Evolutionary conservation across 2,888 invertebrate genomes (phyloP), one percentile per base, ranked within the genome.

Genomic region (Stomorhina lunata): DNA sequence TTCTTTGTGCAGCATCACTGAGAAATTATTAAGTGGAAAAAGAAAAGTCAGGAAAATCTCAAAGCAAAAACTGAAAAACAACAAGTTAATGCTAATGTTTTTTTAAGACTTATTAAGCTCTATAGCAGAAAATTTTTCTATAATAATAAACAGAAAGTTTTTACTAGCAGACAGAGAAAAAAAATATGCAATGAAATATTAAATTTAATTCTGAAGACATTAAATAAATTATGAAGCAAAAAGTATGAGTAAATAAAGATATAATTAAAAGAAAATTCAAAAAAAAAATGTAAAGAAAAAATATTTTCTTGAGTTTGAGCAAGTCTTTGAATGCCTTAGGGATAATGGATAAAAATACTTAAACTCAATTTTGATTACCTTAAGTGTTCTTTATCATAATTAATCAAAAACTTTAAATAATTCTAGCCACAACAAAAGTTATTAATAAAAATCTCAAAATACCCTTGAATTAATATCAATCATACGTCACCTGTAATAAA

Each of bases 81-180:
- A 78, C 65, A 79, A 79, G 79, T 79, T 79, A 48, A 79, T 79
- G 79, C 71, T 72, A 50, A 72, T 79, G 71, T 79, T 59, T 48
- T 69, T 79, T 72, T 72, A 66, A 72, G 79, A 57, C 79, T 43
- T 72, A 59, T 79, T 59, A 65, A 79, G 72, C 34, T 43, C 27
- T 45, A 20, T 53, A 45, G 25, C 34, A 45, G 40, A 9, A 37
- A 48, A 65, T 34, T 66, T 48, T 17, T 57, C 17, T 53, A 17
- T 53, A 53, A 55, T 29, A 69, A 17, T 37, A 53, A 22, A 40
- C 17, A 34, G 45, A 15, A 59, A 59, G 10, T 72, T 72, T n/a
- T 59, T 43, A n/a, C n/a, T 72, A 37, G 59, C 17, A 22, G 9
- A 17, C n/a, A 20, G n/a, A 7, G n/a, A n/a, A n/a, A n/a, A n/a